phyloP scores from a whole-genome alignment of 2,888 invertebrate species.

The Dascillus cervinus region DNA sequence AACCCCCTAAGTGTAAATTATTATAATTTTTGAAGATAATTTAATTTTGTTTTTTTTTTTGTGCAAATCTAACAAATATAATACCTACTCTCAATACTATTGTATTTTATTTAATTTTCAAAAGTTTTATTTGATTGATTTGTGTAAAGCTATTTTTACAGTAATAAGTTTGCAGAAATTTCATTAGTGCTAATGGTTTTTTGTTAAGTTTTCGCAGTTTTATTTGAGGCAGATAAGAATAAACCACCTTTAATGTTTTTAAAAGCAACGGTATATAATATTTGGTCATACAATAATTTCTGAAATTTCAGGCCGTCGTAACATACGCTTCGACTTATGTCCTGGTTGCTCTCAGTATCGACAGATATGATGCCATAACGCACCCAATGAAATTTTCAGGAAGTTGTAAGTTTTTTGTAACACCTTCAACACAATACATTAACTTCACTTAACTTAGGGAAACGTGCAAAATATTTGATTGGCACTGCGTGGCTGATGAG shows the following conservation, averaged over 20 bases:
- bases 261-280: background rate
- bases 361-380: constrained; percentile 87
- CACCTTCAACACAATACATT: background rate
- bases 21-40: too few relatives aligned
- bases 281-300: constrained; percentile 1
- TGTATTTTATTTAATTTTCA: too few relatives aligned
- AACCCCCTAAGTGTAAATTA: too few relatives aligned
- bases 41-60: too few relatives aligned
- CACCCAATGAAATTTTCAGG: constrained; percentile 91
- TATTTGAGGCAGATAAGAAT: too few relatives aligned
- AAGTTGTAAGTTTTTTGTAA: constrained; percentile 64
- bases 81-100: too few relatives aligned
- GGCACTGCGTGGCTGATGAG: constrained; percentile 75
- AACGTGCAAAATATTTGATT: constrained; percentile 70
- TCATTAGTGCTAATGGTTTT: too few relatives aligned
- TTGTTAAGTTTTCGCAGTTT: too few relatives aligned
- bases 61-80: too few relatives aligned
- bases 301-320: constrained; percentile 62
- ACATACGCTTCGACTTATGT: constrained; percentile 89
- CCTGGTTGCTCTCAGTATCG: constrained; percentile 81
- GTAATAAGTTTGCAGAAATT: too few relatives aligned
- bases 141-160: too few relatives aligned
- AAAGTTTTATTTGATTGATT: too few relatives aligned
- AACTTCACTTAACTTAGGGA: constrained; percentile 59
- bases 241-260: background rate